Evolutionary conservation across 2,113 vertebrate genomes (phyloP).

Genomic region (Callipepla californica): DNA sequence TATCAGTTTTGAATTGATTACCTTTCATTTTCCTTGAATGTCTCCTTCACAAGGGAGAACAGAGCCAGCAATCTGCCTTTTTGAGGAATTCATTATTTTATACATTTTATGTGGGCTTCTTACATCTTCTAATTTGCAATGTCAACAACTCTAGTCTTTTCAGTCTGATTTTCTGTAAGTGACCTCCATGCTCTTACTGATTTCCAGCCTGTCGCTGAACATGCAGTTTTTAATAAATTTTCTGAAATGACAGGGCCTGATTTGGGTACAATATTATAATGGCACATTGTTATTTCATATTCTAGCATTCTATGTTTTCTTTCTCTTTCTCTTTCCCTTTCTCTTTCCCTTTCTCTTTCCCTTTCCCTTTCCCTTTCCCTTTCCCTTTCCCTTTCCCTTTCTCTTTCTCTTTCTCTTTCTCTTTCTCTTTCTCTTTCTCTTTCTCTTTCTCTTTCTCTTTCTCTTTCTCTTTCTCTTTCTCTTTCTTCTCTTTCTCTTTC

Average conservation of each 20-base stretch:
- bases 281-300: conserved; percentile 27
- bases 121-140: conserved; percentile 56
- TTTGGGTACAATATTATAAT: conserved; percentile 21
- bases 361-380: too few species aligned
- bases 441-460: too few species aligned
- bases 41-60: conserved; percentile 56
- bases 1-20: conserved; percentile 70
- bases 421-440: too few species aligned
- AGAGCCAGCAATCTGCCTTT: conserved; percentile 44
- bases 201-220: conserved; percentile 27
- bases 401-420: too few species aligned
- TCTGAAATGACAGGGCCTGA: not conserved
- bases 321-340: too few species aligned
- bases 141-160: conserved; percentile 59
- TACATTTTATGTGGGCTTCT: conserved; percentile 28
- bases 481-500: too few species aligned
- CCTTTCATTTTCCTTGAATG: conserved; percentile 63
- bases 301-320: not conserved
- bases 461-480: too few species aligned
- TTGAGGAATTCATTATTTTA: conserved; percentile 54
- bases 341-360: too few species aligned
- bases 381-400: too few species aligned
- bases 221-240: conserved; percentile 43
- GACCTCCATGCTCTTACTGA: conserved; percentile 41
- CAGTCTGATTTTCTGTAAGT: not conserved